These are phyloP conservation scores for Scortum barcoo DNA, from an alignment of 2,113 vertebrate species.

Conservation along the genomic window DNA sequence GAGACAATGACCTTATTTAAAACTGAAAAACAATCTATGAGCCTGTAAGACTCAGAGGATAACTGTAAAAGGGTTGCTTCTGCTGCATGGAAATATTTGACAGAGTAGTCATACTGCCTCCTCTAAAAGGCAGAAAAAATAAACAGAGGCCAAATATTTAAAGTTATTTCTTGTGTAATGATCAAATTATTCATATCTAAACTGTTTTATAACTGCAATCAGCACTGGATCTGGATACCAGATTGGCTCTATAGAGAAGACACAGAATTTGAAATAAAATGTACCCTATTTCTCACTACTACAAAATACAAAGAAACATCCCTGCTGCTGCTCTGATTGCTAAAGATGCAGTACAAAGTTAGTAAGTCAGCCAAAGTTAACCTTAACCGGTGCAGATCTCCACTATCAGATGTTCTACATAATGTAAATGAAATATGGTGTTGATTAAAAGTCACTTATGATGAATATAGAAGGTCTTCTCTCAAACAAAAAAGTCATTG, in stretches of 20 bases:
- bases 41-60: neutral
- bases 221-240: slow-evolving; percentile 15
- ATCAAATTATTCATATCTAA: slow-evolving; percentile 3
- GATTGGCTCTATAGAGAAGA: neutral
- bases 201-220: slow-evolving; percentile 10
- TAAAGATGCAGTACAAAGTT: slow-evolving; percentile 1
- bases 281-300: neutral
- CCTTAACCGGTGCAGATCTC: slow-evolving; percentile 7
- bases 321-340: neutral
- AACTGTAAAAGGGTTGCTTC: neutral
- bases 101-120: slow-evolving; percentile 3
- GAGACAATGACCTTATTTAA: neutral
- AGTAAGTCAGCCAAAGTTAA: neutral
- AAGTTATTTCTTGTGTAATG: neutral
- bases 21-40: neutral
- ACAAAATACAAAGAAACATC: neutral
- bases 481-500: neutral
- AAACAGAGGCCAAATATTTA: slow-evolving; percentile 24
- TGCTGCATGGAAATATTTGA: slow-evolving; percentile 3
- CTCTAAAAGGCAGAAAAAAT: slow-evolving; percentile 4
- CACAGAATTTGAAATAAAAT: neutral
- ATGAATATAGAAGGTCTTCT: neutral
- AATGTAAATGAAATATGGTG: neutral
- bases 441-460: neutral
- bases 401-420: neutral